Evolutionary conservation across 2,113 vertebrate genomes (phyloP), one percentile per base, ranked within the genome.

Genomic region (Neogale vison): DNA sequence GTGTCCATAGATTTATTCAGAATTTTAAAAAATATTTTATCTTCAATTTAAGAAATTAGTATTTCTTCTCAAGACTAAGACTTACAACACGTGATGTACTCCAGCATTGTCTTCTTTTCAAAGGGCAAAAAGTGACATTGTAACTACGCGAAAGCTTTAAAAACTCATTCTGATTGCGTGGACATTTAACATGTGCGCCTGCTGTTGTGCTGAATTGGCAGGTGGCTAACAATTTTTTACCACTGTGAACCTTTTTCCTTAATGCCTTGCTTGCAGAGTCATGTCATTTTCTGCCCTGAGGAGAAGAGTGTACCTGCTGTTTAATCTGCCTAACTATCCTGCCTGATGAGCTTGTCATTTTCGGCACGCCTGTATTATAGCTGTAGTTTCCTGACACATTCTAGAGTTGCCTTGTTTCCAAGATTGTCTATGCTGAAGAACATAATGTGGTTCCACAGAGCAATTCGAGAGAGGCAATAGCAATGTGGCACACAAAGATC

Each of bases 191-290:
- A 91, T 39, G 39, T 85, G 71, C 77, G 88, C 94, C 84, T 96
- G 92, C 65, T 95, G 21, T 93, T 80, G 42, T 93, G 52, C 84
- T 91, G 50, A 88, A 93, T 18, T 94, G 67, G 83, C 89, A 96
- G 96, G 92, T 96, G 93, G 91, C 76, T 97, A 96, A 97, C 95
- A 79, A 34, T 93, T 97, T 97, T 95, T 97, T 88, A 88, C 81
- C 57, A 92, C 65, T 29, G 57, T 0, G 3, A 94, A 94, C 31
- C 87, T 90, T 96, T 88, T 96, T 72, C 72, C 21, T 95, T 95
- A 97, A 97, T 91, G 77, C 45, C 71, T 77, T 88, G 31, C 52
- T 3, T 97, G 77, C 12, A 7, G 67, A 82, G 95, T 91, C 65
- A 17, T 90, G 88, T 92, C 93, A 96, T 96, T 94, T 96, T 93